These are phyloP conservation scores for Lymantria dispar DNA, from an alignment of 2,888 invertebrate genomes.

Conservation along the genomic window DNA sequence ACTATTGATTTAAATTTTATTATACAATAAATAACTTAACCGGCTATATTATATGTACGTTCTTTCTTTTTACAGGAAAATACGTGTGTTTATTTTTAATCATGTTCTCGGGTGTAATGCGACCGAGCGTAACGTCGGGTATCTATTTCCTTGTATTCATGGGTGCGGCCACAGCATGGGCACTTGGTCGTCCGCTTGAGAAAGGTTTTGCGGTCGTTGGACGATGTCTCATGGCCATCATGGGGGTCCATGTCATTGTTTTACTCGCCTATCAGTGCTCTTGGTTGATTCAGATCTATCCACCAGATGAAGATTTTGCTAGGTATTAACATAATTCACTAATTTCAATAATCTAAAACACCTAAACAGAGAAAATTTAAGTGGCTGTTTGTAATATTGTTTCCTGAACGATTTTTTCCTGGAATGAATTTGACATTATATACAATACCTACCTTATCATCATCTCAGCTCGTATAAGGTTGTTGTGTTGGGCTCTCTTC, in stretches of 20 bases:
- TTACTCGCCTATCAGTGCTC: constrained; percentile 93
- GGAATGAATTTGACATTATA: too few relatives aligned
- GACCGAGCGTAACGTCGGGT: constrained; percentile 92
- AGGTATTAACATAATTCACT: constrained; percentile 77
- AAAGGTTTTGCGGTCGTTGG: constrained; percentile 89
- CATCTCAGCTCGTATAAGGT: too few relatives aligned
- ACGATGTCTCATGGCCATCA: constrained; percentile 87
- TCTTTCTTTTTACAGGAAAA: constrained; percentile 77
- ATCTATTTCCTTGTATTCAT: constrained; percentile 95
- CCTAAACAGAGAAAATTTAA: too few relatives aligned
- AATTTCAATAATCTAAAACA: too few relatives aligned
- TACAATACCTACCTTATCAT: too few relatives aligned
- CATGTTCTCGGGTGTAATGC: constrained; percentile 88
- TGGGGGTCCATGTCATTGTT: constrained; percentile 87
- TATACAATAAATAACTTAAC: too few relatives aligned
- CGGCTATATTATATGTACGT: neutral
- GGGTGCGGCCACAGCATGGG: constrained; percentile 93
- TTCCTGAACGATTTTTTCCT: too few relatives aligned
- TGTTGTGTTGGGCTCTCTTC: too few relatives aligned
- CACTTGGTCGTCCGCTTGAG: constrained; percentile 89
- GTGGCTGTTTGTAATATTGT: too few relatives aligned
- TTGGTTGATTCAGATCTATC: constrained; percentile 88
- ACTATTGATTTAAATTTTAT: too few relatives aligned
- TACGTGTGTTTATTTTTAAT: constrained; percentile 85
- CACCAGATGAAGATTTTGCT: constrained; percentile 86